Base-by-base conservation (phyloP, 1,140 invertebrate species). In the Pachypeltis micranthus region DNA sequence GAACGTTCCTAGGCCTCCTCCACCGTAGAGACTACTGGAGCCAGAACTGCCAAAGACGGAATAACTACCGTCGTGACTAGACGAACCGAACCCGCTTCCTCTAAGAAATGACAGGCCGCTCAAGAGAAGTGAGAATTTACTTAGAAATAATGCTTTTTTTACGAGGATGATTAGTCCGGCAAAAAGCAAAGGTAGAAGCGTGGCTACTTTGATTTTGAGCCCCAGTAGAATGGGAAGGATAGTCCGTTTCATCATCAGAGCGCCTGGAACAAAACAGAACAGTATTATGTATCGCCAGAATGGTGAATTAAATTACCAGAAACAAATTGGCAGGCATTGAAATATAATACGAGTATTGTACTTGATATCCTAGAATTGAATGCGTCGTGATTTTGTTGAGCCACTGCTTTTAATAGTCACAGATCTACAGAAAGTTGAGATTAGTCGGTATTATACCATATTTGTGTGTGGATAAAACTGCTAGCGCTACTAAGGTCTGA, bases 111-210 rank as follows among this genome's bases (percentile, higher is more conserved):
- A 60, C 1, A 63, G 28, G 31, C 66, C 63, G 19, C 63, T 65
- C 19, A 67, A 16, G 12, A 68, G 26, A 28, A 68, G 44, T 1
- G 65, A 64, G 26, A 67, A 29, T 21, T 68, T 68, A 16, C 66
- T 67, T 28, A 68, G 23, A 12, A 68, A 29, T n/a, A 68, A 39
- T 1, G 67, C 67, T 29, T 68, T 68, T 55, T 68, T 68, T 2
- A 61, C 63, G 12, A 68, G 59, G 21, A 68, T 23, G 44, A 65
- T 62, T 2, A 68, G 27, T 24, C 27, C 55, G 14, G 34, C 66
- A 26, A 68, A 64, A 1, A 68, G 19, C 12, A 68, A 26, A 4
- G 67, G 67, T 12, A 67, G 44, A 0, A 68, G 47, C 0, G 65
- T 55, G 1, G 60, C 60, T n/a, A 68, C 44, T 44, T 63, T 67